These are phyloP conservation scores for Drosophila watanabei DNA, from an alignment of 1,140 invertebrate species.

Conservation along the genomic window DNA sequence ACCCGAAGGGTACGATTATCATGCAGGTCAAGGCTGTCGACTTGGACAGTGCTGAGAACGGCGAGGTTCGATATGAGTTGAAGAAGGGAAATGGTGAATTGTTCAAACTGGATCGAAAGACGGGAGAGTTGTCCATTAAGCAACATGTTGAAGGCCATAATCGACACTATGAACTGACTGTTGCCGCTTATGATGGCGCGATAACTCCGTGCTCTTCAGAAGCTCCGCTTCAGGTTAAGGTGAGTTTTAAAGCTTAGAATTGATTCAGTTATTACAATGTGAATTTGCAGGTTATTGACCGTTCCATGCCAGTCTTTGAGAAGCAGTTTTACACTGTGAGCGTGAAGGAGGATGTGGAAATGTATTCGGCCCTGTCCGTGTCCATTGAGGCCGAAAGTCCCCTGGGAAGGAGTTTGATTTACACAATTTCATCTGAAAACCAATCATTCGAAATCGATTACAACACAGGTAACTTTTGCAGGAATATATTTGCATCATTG, in stretches of 20 bases:
- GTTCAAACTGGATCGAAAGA: slow-evolving; percentile 94
- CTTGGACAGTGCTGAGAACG: slow-evolving; percentile 94
- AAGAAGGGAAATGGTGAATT: slow-evolving; percentile 95
- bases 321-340: slow-evolving; percentile 94
- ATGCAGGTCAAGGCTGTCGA: slow-evolving; percentile 95
- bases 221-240: slow-evolving; percentile 93
- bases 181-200: slow-evolving; percentile 97
- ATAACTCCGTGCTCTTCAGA: slow-evolving; percentile 92
- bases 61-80: slow-evolving; percentile 95
- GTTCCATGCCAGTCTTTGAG: slow-evolving; percentile 95
- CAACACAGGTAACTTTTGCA: slow-evolving; percentile 90
- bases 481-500: not conserved
- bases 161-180: slow-evolving; percentile 92
- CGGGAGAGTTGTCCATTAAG: slow-evolving; percentile 94
- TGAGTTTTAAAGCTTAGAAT: slow-evolving; percentile 18
- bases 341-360: slow-evolving; percentile 93
- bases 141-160: slow-evolving; percentile 94
- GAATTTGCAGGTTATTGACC: slow-evolving; percentile 89
- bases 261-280: not conserved
- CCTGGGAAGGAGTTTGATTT: slow-evolving; percentile 90
- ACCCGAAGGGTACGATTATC: slow-evolving; percentile 91
- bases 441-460: slow-evolving; percentile 94
- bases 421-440: slow-evolving; percentile 91
- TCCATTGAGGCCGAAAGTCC: slow-evolving; percentile 94
- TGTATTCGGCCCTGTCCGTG: slow-evolving; percentile 91